These are phyloP conservation scores for Diachasma alloeum DNA, from an alignment of 1,140 invertebrate genomes.

Conservation along the genomic window DNA sequence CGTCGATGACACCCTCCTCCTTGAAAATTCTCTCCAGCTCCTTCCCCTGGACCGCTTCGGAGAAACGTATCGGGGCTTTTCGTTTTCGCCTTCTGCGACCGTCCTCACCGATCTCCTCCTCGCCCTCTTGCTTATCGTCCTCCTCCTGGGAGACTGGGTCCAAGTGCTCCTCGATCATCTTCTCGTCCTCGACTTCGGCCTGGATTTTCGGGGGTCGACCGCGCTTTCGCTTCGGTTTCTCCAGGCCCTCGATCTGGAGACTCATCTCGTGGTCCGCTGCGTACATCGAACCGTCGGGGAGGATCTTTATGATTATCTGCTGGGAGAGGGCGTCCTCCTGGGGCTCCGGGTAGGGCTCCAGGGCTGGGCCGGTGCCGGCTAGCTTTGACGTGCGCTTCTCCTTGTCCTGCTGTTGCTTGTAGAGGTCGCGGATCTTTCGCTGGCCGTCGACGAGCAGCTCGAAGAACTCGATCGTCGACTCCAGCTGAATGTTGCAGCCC, in stretches of 20 bases:
- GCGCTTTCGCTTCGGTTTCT: slow-evolving; percentile 73
- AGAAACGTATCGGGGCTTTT: slow-evolving; percentile 73
- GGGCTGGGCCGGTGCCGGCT: slow-evolving; percentile 30
- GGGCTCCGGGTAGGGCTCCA: slow-evolving; percentile 29
- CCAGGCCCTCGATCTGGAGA: slow-evolving; percentile 70
- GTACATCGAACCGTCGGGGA: slow-evolving; percentile 67
- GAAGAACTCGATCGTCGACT: slow-evolving; percentile 76
- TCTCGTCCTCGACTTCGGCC: slow-evolving; percentile 54
- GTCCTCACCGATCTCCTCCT: slow-evolving; percentile 66
- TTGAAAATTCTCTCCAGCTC: slow-evolving; percentile 77
- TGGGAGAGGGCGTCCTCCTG: slow-evolving; percentile 59
- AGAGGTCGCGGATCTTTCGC: slow-evolving; percentile 66
- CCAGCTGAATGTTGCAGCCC: slow-evolving; percentile 77
- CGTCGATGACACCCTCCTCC: slow-evolving; percentile 76
- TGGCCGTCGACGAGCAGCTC: slow-evolving; percentile 75
- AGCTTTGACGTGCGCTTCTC: slow-evolving; percentile 44
- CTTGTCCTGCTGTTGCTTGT: slow-evolving; percentile 60
- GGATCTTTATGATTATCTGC: slow-evolving; percentile 64
- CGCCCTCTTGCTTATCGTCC: slow-evolving; percentile 61
- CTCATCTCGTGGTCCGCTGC: slow-evolving; percentile 67
- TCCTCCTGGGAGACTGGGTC: slow-evolving; percentile 53
- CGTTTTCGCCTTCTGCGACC: slow-evolving; percentile 68
- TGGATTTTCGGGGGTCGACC: slow-evolving; percentile 72
- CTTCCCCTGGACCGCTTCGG: slow-evolving; percentile 76
- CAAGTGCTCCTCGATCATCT: slow-evolving; percentile 26